Percentiles rank a stretch among this genome's conserved stretches.
These are phyloP conservation scores for Stegostoma tigrinum DNA, from an alignment of 2,113 vertebrate species.

Conservation along the genomic window DNA sequence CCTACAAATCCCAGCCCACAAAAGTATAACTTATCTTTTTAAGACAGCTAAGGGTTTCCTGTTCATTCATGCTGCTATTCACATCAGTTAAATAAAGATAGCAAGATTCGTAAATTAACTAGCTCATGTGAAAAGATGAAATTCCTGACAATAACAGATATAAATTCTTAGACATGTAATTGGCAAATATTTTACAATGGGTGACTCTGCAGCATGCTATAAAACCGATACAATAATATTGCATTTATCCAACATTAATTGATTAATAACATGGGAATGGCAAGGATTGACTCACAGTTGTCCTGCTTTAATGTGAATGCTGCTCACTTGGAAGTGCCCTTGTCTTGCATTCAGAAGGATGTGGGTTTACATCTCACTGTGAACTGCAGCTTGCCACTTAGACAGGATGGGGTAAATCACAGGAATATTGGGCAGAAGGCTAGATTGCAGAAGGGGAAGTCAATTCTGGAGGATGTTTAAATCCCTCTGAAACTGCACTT, in stretches of 20 bases:
- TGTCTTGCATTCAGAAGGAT: background rate
- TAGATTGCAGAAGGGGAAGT: background rate
- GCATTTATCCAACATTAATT: background rate
- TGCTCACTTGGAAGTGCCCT: background rate
- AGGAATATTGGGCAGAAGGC: background rate
- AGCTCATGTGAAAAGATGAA: background rate
- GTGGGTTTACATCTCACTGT: background rate
- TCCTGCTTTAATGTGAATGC: background rate
- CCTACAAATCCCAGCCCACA: slow-evolving; percentile 33
- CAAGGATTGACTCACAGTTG: background rate
- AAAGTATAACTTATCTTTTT: background rate
- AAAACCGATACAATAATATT: background rate
- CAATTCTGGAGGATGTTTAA: background rate
- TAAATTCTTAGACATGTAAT: background rate
- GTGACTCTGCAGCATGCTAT: background rate
- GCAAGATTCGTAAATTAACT: background rate
- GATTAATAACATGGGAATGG: too few species aligned
- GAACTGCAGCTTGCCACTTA: background rate
- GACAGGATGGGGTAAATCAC: background rate
- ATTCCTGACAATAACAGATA: background rate
- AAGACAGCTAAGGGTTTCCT: background rate
- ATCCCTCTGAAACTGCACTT: background rate
- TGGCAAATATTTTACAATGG: background rate
- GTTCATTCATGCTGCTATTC: background rate
- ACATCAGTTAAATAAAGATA: background rate